Conservation (phyloP, 2,797 vertebrate species). For the Coregonus ussuriensis region DNA sequence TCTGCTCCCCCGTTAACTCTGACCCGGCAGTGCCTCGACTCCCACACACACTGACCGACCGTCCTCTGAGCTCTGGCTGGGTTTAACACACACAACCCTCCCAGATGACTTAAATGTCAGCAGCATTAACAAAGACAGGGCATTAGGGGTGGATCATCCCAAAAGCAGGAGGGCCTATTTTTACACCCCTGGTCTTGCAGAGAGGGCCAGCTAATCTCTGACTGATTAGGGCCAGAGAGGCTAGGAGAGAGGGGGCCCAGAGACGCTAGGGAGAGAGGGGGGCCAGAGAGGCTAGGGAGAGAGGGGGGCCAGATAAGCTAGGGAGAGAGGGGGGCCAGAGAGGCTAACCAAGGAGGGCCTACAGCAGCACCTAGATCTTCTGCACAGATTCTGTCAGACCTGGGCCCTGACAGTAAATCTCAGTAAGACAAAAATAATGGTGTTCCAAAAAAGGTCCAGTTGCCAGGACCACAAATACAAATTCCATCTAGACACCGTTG, state of each 20-base stretch:
- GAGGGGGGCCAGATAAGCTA: too few species aligned
- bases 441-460: too few species aligned
- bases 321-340: too few species aligned
- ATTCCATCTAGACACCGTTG: too few species aligned
- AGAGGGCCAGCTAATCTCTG: slow-evolving; percentile 59
- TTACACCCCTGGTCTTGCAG: slow-evolving; percentile 47
- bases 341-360: too few species aligned
- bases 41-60: slow-evolving; percentile 16
- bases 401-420: too few species aligned
- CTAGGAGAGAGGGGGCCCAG: slow-evolving; percentile 28
- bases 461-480: too few species aligned
- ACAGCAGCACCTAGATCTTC: too few species aligned
- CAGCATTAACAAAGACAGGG: slow-evolving; percentile 72
- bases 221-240: slow-evolving; percentile 37
- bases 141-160: slow-evolving; percentile 62
- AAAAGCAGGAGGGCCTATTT: slow-evolving; percentile 62
- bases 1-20: neutral
- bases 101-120: slow-evolving; percentile 80
- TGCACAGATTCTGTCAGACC: too few species aligned
- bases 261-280: neutral
- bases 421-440: too few species aligned
- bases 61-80: slow-evolving; percentile 16
- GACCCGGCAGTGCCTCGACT: neutral
- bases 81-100: slow-evolving; percentile 18
- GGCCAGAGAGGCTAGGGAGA: neutral